Conservation (phyloP, 2,888 invertebrate species). For the Phorcus lineatus region DNA sequence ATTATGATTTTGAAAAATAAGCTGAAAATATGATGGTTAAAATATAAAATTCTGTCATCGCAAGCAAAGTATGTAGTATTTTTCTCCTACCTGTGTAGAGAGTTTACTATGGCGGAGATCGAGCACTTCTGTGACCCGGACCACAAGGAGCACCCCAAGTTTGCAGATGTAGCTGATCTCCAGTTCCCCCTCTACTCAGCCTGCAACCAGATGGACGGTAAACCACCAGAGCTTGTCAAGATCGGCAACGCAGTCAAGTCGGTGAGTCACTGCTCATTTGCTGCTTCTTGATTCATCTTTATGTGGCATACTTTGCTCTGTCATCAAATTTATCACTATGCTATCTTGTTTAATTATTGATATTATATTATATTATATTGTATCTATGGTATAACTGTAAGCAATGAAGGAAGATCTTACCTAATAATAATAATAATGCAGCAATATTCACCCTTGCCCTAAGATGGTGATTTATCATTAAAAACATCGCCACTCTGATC, state of each 20-base stretch:
- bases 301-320: neutral
- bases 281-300: neutral
- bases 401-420: too few species aligned
- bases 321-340: neutral
- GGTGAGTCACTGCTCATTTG: constrained; percentile 72
- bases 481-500: too few species aligned
- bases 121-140: constrained; percentile 98
- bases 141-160: constrained; percentile 92
- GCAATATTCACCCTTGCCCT: too few species aligned
- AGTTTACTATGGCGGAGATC: constrained; percentile 99
- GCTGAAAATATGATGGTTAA: too few species aligned
- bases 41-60: too few species aligned
- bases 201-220: constrained; percentile 97
- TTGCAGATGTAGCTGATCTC: constrained; percentile 85
- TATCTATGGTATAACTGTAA: too few species aligned
- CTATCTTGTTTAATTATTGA: too few species aligned
- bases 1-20: too few species aligned
- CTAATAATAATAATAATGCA: too few species aligned
- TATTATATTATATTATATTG: too few species aligned
- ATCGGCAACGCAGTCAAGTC: constrained; percentile 92
- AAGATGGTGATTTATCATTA: too few species aligned
- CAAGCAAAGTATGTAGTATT: too few species aligned
- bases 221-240: constrained; percentile 84
- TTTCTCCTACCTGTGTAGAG: constrained; percentile 78
- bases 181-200: constrained; percentile 92